phyloP scores from a whole-genome alignment of 2,797 vertebrate genomes.

The Acrossocheilus wenchowensis region DNA sequence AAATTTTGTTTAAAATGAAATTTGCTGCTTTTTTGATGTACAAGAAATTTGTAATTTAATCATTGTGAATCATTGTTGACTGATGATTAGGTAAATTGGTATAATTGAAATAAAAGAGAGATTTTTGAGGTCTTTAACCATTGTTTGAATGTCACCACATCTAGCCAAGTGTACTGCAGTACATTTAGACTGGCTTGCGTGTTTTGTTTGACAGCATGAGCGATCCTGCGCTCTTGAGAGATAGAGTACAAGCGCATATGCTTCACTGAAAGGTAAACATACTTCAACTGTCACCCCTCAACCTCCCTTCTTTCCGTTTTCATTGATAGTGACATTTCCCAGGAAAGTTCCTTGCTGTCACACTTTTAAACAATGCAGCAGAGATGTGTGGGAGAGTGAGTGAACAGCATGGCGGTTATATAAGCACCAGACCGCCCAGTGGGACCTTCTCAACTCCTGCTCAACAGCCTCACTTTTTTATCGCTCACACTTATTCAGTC shows the following conservation, averaged over 20 bases:
- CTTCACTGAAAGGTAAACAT: constrained; percentile 16
- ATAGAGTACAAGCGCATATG: background rate
- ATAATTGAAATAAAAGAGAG: background rate
- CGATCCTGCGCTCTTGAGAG: background rate
- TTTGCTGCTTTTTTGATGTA: background rate
- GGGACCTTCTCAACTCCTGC: constrained; percentile 36
- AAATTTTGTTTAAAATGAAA: background rate
- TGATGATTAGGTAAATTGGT: background rate
- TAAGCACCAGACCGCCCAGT: constrained; percentile 30
- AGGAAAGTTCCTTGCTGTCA: constrained; percentile 35
- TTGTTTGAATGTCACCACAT: background rate
- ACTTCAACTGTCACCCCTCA: constrained; percentile 10
- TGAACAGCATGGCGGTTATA: constrained; percentile 36
- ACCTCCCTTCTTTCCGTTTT: constrained; percentile 3
- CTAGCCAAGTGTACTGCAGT: background rate
- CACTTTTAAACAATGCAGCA: constrained; percentile 46
- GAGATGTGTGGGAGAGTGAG: constrained; percentile 44
- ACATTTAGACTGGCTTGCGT: background rate
- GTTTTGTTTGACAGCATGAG: constrained; percentile 4
- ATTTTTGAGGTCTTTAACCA: background rate
- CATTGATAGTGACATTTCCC: constrained; percentile 41
- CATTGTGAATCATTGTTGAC: background rate
- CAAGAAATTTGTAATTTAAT: background rate
- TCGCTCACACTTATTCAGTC: background rate
- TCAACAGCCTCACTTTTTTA: constrained; percentile 1